These are phyloP conservation scores for Drosophila imparisetae DNA, from an alignment of 2,888 invertebrate species.

Conservation along the genomic window DNA sequence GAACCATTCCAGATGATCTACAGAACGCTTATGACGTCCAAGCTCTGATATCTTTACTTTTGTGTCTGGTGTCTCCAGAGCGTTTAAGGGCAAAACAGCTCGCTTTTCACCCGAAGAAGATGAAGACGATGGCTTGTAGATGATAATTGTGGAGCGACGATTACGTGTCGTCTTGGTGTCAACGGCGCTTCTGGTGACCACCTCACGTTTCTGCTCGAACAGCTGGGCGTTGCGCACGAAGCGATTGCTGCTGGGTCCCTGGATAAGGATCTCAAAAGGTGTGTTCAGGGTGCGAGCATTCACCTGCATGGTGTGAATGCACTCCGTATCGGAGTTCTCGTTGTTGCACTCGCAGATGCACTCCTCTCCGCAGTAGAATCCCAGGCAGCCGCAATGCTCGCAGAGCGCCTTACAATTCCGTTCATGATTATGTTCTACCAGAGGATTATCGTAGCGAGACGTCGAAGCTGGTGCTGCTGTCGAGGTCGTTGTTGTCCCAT, in stretches of 20 bases:
- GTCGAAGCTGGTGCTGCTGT: conserved; percentile 17
- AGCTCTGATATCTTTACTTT: conserved; percentile 27
- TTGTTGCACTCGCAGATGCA: conserved; percentile 84
- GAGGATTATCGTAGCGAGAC: conserved; percentile 52
- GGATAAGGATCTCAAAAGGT: conserved; percentile 83
- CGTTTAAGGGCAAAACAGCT: conserved; percentile 35
- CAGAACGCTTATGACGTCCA: conserved; percentile 72
- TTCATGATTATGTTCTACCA: conserved; percentile 74
- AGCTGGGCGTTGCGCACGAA: conserved; percentile 82
- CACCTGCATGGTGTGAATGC: conserved; percentile 80
- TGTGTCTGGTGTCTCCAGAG: conserved; percentile 29
- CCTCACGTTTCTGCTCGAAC: conserved; percentile 75
- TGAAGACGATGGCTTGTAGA: conserved; percentile 76
- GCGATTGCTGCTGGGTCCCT: conserved; percentile 82
- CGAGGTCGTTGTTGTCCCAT: conserved; percentile 15
- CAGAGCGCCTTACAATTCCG: conserved; percentile 83
- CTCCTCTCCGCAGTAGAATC: conserved; percentile 85
- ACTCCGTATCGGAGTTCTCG: conserved; percentile 81
- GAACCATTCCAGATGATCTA: conserved; percentile 81
- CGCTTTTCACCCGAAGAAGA: conserved; percentile 10
- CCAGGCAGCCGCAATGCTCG: conserved; percentile 83
- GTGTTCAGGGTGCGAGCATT: conserved; percentile 75
- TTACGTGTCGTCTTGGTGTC: conserved; percentile 49
- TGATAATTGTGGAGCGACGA: conserved; percentile 81
- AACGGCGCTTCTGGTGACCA: conserved; percentile 22